A percentile compares a stretch with the other conserved stretches of the same genome.
Evolutionary conservation across 2,888 invertebrate genomes (phyloP).

Genomic region (Trachelus iudaicus): DNA sequence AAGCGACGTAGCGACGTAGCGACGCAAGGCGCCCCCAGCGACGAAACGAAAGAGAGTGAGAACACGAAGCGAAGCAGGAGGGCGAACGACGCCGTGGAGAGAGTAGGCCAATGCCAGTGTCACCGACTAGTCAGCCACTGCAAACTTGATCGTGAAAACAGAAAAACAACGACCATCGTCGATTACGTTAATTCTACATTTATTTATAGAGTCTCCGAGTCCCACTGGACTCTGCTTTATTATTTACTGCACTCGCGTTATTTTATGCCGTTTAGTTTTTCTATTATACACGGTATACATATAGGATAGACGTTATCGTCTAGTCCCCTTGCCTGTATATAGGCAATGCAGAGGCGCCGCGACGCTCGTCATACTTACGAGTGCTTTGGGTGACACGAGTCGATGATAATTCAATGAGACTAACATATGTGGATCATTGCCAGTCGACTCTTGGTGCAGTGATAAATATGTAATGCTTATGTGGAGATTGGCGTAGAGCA

Average conservation of each 20-base stretch:
- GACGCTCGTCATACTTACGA: neutral
- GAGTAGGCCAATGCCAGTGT: conserved; percentile 64
- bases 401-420: neutral
- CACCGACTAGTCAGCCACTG: conserved; percentile 54
- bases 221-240: neutral
- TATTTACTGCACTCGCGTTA: neutral
- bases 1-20: neutral
- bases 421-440: conserved; percentile 56
- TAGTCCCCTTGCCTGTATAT: neutral
- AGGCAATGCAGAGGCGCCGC: neutral
- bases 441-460: conserved; percentile 33
- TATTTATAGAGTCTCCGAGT: conserved; percentile 22
- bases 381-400: neutral
- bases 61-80: conserved; percentile 50
- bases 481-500: conserved; percentile 40
- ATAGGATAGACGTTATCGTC: neutral
- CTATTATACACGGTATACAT: neutral
- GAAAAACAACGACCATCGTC: conserved; percentile 45
- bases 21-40: neutral
- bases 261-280: neutral
- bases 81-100: conserved; percentile 54
- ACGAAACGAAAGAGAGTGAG: conserved; percentile 48
- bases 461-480: conserved; percentile 51
- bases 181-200: conserved; percentile 35
- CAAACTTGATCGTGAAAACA: conserved; percentile 63